These are phyloP conservation scores for Gobio occitaniae DNA, from an alignment of 2,797 vertebrate genomes.

Conservation along the genomic window DNA sequence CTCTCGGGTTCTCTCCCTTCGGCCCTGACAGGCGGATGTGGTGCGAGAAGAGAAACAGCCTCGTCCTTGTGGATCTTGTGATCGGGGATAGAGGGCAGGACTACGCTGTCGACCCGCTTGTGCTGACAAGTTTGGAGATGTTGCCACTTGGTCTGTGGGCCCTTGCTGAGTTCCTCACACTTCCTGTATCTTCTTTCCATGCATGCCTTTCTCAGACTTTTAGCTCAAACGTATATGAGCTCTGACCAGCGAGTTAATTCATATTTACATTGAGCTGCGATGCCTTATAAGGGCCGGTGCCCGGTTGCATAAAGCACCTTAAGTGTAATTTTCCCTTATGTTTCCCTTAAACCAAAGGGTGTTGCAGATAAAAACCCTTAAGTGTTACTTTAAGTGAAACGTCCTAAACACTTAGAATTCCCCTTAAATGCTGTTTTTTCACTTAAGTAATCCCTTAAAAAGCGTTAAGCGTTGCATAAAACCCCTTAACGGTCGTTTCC, in stretches of 20 bases:
- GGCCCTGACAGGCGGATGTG: slow-evolving; percentile 68
- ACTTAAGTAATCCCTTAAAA: too few relatives aligned
- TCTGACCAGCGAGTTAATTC: not conserved
- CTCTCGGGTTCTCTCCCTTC: slow-evolving; percentile 56
- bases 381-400: too few relatives aligned
- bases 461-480: too few relatives aligned
- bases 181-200: slow-evolving; percentile 64
- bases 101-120: slow-evolving; percentile 74
- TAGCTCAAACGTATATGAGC: not conserved
- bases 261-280: not conserved
- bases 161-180: slow-evolving; percentile 63
- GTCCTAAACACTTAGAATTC: too few relatives aligned
- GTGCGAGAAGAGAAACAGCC: slow-evolving; percentile 70
- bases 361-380: too few relatives aligned
- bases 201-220: slow-evolving; percentile 42
- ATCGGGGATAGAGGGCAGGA: slow-evolving; percentile 80
- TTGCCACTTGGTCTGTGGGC: slow-evolving; percentile 73
- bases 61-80: slow-evolving; percentile 79
- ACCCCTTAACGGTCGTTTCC: too few relatives aligned
- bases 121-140: slow-evolving; percentile 82
- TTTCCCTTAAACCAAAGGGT: too few relatives aligned
- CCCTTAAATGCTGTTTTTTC: too few relatives aligned
- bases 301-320: too few relatives aligned
- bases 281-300: too few relatives aligned
- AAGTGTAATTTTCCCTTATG: too few relatives aligned